A percentile compares a stretch with the other conserved stretches of the same genome.
These are phyloP conservation scores for Girardinus metallicus DNA, from an alignment of 2,797 vertebrate species.

Conservation along the genomic window DNA sequence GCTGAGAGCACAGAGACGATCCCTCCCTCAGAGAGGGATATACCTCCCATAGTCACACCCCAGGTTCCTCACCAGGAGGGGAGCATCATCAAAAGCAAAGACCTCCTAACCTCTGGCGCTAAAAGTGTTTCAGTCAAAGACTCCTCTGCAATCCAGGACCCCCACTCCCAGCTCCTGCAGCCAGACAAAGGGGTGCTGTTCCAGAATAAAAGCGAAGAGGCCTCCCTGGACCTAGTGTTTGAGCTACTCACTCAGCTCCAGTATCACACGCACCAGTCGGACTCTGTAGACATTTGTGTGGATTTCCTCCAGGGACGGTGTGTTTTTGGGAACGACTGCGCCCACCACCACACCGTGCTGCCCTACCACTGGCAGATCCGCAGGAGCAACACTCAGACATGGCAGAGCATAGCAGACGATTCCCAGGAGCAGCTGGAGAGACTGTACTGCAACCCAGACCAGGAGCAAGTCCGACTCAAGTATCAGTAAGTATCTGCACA, in stretches of 20 bases:
- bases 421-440: slow-evolving; percentile 98
- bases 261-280: slow-evolving; percentile 97
- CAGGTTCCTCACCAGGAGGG: slow-evolving; percentile 82
- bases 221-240: slow-evolving; percentile 96
- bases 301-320: slow-evolving; percentile 95
- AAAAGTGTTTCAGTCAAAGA: slow-evolving; percentile 84
- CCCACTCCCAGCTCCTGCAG: slow-evolving; percentile 62
- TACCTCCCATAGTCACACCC: slow-evolving; percentile 63
- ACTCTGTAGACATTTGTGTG: slow-evolving; percentile 92
- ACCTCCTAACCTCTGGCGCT: slow-evolving; percentile 82
- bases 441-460: slow-evolving; percentile 99
- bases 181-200: slow-evolving; percentile 86
- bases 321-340: slow-evolving; percentile 92
- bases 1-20: slow-evolving; percentile 64
- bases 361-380: slow-evolving; percentile 98
- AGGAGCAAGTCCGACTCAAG: slow-evolving; percentile 92
- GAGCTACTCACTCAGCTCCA: slow-evolving; percentile 97
- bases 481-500: slow-evolving; percentile 87
- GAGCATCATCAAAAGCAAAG: slow-evolving; percentile 85
- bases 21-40: slow-evolving; percentile 57
- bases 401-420: slow-evolving; percentile 96
- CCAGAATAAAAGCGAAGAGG: slow-evolving; percentile 97
- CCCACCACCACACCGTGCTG: slow-evolving; percentile 93
- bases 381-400: slow-evolving; percentile 84
- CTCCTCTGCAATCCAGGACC: slow-evolving; percentile 53